These are phyloP conservation scores for Remorina albescens DNA, from an alignment of 2,797 vertebrate genomes.

Conservation along the genomic window DNA sequence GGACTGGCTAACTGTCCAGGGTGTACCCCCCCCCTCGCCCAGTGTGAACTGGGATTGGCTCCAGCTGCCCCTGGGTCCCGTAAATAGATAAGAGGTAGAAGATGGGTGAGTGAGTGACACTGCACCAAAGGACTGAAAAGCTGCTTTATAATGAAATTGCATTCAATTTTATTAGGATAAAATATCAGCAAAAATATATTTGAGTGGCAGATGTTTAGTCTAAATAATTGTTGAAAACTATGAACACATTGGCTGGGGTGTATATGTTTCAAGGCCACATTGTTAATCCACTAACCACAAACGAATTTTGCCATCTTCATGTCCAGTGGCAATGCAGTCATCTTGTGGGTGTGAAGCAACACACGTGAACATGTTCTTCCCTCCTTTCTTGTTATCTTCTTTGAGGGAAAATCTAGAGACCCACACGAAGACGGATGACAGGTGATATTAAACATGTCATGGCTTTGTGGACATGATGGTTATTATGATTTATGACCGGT, in stretches of 20 bases:
- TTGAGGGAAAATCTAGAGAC: conserved; percentile 87
- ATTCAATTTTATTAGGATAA: background rate
- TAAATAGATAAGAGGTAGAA: too few relatives aligned
- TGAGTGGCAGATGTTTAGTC: background rate
- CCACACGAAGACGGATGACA: background rate
- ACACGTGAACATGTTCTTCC: conserved; percentile 89
- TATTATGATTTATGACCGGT: background rate
- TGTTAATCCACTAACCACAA: conserved; percentile 86
- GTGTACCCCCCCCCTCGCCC: too few relatives aligned
- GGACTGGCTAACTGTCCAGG: too few relatives aligned
- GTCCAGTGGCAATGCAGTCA: conserved; percentile 95
- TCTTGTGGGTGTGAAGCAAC: conserved; percentile 92
- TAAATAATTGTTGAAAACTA: background rate
- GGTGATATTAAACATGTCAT: background rate
- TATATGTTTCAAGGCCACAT: rapidly evolving
- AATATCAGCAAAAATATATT: background rate
- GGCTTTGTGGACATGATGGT: background rate
- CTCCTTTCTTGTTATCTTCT: conserved; percentile 81
- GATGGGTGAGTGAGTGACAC: too few relatives aligned
- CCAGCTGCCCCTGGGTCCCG: too few relatives aligned
- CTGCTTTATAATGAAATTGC: background rate
- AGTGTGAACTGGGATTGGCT: too few relatives aligned
- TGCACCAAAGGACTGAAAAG: background rate
- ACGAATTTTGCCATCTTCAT: conserved; percentile 94
- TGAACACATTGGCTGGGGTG: background rate